Conservation (phyloP, 2,888 invertebrate genomes). For the Conomelus anceps region DNA sequence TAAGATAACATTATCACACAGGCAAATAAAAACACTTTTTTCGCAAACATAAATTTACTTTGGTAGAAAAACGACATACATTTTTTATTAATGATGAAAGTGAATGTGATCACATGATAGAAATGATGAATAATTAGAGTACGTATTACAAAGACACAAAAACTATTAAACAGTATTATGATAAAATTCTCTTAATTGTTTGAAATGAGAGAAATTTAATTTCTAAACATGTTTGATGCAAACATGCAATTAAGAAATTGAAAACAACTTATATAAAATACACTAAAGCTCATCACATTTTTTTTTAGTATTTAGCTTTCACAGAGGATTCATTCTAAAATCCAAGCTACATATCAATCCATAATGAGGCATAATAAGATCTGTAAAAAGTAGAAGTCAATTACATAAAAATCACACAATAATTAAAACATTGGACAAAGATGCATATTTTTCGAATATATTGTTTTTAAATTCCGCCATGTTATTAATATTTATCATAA, state of each 20-base stretch:
- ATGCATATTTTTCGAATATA: too few species aligned
- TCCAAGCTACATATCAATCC: too few species aligned
- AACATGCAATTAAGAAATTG: not conserved
- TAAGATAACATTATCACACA: too few species aligned
- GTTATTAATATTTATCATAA: too few species aligned
- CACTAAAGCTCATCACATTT: not conserved
- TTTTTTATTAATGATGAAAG: not conserved
- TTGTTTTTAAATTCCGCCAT: too few species aligned
- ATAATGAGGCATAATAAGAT: too few species aligned
- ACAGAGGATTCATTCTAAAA: too few species aligned
- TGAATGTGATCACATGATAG: not conserved
- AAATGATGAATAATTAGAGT: not conserved
- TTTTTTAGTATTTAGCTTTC: too few species aligned
- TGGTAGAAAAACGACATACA: not conserved
- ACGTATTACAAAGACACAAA: not conserved
- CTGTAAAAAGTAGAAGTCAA: too few species aligned
- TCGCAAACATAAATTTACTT: not conserved
- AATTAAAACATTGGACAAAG: too few species aligned
- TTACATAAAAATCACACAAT: too few species aligned
- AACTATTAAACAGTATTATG: not conserved
- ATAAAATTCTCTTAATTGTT: not conserved
- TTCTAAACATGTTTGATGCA: not conserved
- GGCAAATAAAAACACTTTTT: too few species aligned
- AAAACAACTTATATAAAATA: not conserved
- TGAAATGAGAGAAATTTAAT: not conserved